phyloP scores from a whole-genome alignment of 2,888 invertebrate genomes.

The Nebria brevicollis region DNA sequence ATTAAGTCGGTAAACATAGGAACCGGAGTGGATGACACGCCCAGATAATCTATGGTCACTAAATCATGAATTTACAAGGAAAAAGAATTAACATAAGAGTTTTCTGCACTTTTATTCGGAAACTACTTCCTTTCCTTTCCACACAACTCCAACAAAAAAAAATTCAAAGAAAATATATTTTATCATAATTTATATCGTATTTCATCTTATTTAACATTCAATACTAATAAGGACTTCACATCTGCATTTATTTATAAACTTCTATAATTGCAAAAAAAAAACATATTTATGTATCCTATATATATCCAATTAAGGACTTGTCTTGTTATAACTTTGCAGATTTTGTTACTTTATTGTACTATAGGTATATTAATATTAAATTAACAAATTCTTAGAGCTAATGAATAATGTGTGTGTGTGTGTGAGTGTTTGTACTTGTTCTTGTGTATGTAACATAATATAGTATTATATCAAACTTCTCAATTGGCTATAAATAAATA shows the following conservation, averaged over 20 bases:
- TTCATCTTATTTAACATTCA: no score
- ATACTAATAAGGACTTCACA: no score
- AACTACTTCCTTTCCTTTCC: not conserved
- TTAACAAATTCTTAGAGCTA: not conserved
- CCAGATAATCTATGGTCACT: conserved; percentile 31
- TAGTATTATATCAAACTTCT: no score
- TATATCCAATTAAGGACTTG: not conserved
- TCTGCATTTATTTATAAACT: no score
- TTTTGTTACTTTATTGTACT: not conserved
- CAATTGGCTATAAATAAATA: no score
- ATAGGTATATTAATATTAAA: not conserved
- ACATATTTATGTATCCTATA: not conserved
- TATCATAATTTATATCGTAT: not conserved
- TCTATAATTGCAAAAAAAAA: no score
- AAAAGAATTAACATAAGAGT: conserved; percentile 12
- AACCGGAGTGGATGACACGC: conserved; percentile 29
- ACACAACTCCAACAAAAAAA: not conserved
- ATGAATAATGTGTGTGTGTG: not conserved
- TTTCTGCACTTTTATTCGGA: not conserved
- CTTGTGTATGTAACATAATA: no score
- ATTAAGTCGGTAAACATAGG: conserved; percentile 32
- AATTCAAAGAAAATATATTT: not conserved
- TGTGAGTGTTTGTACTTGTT: not conserved
- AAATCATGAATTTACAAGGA: conserved; percentile 22
- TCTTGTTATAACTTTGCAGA: not conserved